A percentile compares a stretch with the other conserved stretches of the same genome.
These are phyloP conservation scores for Tetragonula clypearis DNA, from an alignment of 1,140 invertebrate genomes.

Conservation along the genomic window DNA sequence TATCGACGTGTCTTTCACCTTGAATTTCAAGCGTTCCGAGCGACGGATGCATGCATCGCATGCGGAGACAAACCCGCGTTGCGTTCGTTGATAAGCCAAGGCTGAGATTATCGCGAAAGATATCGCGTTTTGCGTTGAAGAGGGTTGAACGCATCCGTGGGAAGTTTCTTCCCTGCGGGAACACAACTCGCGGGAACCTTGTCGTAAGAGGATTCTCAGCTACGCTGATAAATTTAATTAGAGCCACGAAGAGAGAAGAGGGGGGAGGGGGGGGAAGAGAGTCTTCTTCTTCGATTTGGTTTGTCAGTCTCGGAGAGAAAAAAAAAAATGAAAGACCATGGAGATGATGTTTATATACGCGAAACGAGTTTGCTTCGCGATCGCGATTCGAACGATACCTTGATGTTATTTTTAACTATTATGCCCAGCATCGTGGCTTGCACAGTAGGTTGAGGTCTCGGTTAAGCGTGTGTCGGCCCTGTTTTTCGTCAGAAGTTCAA, in stretches of 20 bases:
- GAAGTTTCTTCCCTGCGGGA: constrained; percentile 40
- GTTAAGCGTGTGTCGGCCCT: constrained; percentile 36
- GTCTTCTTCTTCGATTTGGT: background rate
- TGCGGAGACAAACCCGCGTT: background rate
- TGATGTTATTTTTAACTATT: constrained; percentile 63
- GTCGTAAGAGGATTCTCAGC: constrained; percentile 55
- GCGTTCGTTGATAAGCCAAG: constrained; percentile 33
- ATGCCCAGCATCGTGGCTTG: constrained; percentile 35
- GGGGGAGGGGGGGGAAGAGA: too few species aligned
- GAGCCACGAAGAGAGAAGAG: constrained; percentile 8
- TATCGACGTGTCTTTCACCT: background rate
- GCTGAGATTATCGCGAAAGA: constrained; percentile 24
- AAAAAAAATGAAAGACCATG: background rate
- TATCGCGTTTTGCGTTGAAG: constrained; percentile 23
- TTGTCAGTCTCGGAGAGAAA: too few species aligned
- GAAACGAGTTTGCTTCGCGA: background rate
- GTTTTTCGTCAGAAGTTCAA: background rate
- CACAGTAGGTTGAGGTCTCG: constrained; percentile 42
- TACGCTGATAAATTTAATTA: constrained; percentile 59
- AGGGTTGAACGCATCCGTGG: constrained; percentile 45
- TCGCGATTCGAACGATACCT: constrained; percentile 42
- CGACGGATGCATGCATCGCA: too few species aligned
- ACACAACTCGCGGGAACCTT: constrained; percentile 55
- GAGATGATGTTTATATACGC: background rate
- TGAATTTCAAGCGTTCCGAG: background rate